Evolutionary conservation across 1,140 invertebrate genomes (phyloP).

Genomic region (Propsilocerus akamusi): DNA sequence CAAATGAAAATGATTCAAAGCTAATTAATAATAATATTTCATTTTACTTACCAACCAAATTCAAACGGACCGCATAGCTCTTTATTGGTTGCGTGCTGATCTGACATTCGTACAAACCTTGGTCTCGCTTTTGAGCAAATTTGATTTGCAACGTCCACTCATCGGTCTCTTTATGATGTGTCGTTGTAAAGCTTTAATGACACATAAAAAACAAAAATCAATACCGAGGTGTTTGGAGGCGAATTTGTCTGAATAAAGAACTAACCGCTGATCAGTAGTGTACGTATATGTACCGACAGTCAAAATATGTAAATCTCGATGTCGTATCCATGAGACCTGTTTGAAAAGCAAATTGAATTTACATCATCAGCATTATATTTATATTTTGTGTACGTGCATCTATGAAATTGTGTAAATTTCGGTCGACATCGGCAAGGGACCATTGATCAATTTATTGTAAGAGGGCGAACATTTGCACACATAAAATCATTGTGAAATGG

Average conservation of each 20-base stretch:
- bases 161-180: constrained; percentile 52
- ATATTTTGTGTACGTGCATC: background rate
- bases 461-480: background rate
- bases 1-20: background rate
- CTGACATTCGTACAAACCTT: constrained; percentile 68
- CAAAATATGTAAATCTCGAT: constrained; percentile 61
- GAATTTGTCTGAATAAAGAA: too few species aligned
- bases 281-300: constrained; percentile 68
- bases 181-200: constrained; percentile 58
- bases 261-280: constrained; percentile 64
- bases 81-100: constrained; percentile 54
- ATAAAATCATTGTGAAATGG: background rate
- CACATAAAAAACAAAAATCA: too few species aligned
- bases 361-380: background rate
- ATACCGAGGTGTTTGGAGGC: too few species aligned
- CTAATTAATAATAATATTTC: background rate
- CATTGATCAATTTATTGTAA: background rate
- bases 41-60: constrained; percentile 43
- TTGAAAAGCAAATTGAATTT: background rate
- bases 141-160: constrained; percentile 76
- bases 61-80: constrained; percentile 45
- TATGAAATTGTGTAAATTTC: background rate
- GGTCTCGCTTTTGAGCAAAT: constrained; percentile 61
- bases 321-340: constrained; percentile 62
- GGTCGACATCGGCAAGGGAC: background rate